Conservation (phyloP, 2,113 vertebrate genomes). For the Psittacus erithacus region DNA sequence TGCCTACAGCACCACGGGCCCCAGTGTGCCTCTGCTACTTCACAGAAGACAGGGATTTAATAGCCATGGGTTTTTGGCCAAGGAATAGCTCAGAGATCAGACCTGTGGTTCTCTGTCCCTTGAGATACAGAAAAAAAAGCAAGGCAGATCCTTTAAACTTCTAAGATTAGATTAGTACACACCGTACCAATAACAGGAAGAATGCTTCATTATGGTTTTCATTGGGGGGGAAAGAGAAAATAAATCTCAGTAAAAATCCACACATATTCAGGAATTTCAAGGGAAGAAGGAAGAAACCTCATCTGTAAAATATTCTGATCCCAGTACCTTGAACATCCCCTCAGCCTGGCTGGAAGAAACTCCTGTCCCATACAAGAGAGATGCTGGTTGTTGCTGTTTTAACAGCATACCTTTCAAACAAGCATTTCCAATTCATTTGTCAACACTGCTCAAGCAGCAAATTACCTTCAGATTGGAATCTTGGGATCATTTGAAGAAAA, state of each 20-base stretch:
- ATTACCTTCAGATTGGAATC: neutral
- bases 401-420: neutral
- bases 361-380: neutral
- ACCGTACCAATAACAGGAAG: neutral
- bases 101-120: neutral
- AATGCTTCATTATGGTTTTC: neutral
- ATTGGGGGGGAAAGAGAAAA: neutral
- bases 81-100: neutral
- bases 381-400: neutral
- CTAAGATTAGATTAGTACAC: neutral
- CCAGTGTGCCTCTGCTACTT: rapidly evolving
- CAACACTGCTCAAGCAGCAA: neutral
- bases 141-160: neutral
- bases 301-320: neutral
- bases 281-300: neutral
- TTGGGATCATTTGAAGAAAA: neutral
- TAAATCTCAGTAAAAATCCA: neutral
- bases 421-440: neutral
- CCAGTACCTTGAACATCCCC: neutral
- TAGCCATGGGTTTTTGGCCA: neutral
- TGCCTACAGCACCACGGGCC: neutral
- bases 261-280: neutral
- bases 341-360: neutral
- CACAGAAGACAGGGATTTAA: neutral
- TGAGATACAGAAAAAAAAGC: neutral